Conservation (phyloP, 2,797 vertebrate genomes). For the Myoxocephalus aenaeus region DNA sequence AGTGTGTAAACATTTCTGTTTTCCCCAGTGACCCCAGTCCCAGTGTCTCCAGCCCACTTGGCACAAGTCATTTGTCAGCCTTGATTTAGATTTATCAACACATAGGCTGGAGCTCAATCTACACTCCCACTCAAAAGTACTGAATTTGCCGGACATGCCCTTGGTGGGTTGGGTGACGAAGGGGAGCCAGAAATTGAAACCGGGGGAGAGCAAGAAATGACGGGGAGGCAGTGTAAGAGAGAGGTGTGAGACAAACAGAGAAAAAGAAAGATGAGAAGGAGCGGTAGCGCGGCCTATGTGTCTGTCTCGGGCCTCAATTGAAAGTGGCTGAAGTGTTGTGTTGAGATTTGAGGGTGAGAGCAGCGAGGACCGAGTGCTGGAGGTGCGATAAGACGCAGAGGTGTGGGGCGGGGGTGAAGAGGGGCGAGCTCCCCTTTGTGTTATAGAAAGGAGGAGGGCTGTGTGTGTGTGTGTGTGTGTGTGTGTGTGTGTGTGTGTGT, state of each 20-base stretch:
- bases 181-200: slow-evolving; percentile 26
- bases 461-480: not conserved
- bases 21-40: slow-evolving; percentile 58
- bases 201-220: slow-evolving; percentile 7
- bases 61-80: slow-evolving; percentile 77
- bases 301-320: slow-evolving; percentile 17
- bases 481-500: not conserved
- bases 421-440: slow-evolving; percentile 26
- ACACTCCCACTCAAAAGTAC: slow-evolving; percentile 38
- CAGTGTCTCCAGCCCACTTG: slow-evolving; percentile 66
- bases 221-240: not conserved
- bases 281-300: not conserved
- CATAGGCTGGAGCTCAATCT: slow-evolving; percentile 50
- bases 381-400: slow-evolving; percentile 60
- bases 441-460: slow-evolving; percentile 27
- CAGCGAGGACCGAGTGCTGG: slow-evolving; percentile 24
- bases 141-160: slow-evolving; percentile 49
- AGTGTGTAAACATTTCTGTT: slow-evolving; percentile 78
- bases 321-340: slow-evolving; percentile 47
- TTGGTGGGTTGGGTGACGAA: not conserved
- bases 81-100: slow-evolving; percentile 77
- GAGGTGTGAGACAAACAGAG: slow-evolving; percentile 10
- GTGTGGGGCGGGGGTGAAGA: slow-evolving; percentile 35
- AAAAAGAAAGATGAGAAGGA: not conserved
- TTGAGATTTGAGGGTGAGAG: slow-evolving; percentile 56